phyloP scores from a whole-genome alignment of 2,113 vertebrate genomes.

The Vombatus ursinus region DNA sequence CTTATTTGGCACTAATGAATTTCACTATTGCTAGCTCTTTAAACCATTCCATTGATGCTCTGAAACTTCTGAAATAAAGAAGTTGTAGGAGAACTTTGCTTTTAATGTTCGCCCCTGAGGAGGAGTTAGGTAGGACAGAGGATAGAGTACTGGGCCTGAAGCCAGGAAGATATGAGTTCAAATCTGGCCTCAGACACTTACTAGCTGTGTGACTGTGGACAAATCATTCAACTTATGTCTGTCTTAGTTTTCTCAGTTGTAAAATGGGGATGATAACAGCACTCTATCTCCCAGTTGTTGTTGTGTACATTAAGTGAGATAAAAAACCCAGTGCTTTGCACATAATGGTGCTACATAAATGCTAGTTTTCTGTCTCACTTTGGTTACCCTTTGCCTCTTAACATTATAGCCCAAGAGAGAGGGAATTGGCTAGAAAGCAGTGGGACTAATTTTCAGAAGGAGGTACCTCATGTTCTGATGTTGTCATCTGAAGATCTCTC shows the following conservation, averaged over 20 bases:
- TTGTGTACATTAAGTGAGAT: background rate
- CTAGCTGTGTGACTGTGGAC: background rate
- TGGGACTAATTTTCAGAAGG: background rate
- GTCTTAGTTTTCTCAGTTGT: background rate
- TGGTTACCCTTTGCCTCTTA: background rate
- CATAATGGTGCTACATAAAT: background rate
- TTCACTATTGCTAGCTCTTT: background rate
- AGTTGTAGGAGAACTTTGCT: background rate
- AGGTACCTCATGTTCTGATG: background rate
- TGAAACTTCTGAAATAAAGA: background rate
- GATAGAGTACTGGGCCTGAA: background rate
- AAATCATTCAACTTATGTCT: background rate
- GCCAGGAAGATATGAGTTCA: background rate
- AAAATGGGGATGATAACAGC: background rate
- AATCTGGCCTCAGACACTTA: background rate
- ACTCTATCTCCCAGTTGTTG: background rate
- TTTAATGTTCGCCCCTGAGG: background rate
- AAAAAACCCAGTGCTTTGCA: background rate
- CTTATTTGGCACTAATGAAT: background rate
- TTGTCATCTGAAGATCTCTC: background rate
- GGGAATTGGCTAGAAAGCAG: background rate
- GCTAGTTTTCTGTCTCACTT: background rate
- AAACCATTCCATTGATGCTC: background rate
- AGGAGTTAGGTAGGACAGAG: background rate
- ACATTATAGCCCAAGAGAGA: background rate